Conservation (phyloP, 2,113 vertebrate species). For the Erpornis zantholeuca region DNA sequence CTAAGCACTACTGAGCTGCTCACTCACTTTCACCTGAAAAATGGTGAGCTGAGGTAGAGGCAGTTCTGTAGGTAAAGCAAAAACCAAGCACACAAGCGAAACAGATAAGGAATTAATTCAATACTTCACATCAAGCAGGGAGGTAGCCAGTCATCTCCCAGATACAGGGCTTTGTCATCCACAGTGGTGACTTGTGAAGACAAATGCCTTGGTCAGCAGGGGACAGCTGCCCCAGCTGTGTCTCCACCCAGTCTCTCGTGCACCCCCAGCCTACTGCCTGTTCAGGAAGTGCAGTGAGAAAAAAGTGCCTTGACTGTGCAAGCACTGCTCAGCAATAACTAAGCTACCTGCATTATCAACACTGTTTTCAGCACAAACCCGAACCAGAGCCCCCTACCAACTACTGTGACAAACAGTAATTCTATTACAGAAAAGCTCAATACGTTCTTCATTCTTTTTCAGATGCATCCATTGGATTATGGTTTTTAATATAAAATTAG, state of each 20-base stretch:
- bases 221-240: background rate
- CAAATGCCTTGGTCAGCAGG: background rate
- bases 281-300: accelerated
- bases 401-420: background rate
- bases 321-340: background rate
- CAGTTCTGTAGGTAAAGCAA: background rate
- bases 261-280: background rate
- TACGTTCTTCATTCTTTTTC: background rate
- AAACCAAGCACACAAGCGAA: background rate
- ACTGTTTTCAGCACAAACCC: background rate
- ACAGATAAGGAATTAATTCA: background rate
- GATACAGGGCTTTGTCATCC: background rate
- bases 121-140: accelerated
- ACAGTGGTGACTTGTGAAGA: background rate
- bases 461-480: background rate
- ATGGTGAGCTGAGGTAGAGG: background rate
- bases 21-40: background rate
- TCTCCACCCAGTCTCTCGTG: background rate
- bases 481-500: background rate
- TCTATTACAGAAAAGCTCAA: background rate
- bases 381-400: background rate
- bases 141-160: background rate
- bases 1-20: background rate
- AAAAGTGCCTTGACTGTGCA: background rate
- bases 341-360: background rate